A percentile compares a stretch with the other conserved stretches of the same genome.
Evolutionary conservation across 2,888 invertebrate species (phyloP).

Genomic region (Drosophila gaucha): DNA sequence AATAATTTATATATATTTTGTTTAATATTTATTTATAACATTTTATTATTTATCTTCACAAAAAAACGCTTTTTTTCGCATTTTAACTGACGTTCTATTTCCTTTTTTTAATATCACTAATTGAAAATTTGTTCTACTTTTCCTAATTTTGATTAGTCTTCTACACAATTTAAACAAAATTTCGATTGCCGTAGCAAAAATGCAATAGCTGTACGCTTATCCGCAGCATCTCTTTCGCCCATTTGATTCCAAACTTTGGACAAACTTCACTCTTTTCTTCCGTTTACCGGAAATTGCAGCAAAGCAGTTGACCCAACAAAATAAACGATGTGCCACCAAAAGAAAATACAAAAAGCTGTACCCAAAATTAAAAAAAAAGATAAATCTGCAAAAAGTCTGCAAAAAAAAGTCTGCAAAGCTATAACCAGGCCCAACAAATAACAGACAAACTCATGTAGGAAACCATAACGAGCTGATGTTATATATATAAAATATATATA

Average conservation of each 20-base stretch:
- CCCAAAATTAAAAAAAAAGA: slow-evolving; percentile 51
- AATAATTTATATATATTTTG: neutral
- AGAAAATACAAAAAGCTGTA: slow-evolving; percentile 22
- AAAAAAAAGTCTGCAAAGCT: slow-evolving; percentile 16
- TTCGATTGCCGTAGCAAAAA: slow-evolving; percentile 16
- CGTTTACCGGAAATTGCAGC: slow-evolving; percentile 48
- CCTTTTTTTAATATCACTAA: too few species aligned
- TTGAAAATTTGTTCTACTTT: too few species aligned
- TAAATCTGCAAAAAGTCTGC: slow-evolving; percentile 47
- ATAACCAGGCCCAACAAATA: slow-evolving; percentile 16
- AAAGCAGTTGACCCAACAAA: slow-evolving; percentile 31
- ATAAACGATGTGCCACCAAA: slow-evolving; percentile 24
- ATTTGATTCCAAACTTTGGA: slow-evolving; percentile 33
- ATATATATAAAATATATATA: neutral
- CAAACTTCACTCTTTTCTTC: slow-evolving; percentile 9
- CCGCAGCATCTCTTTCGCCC: neutral
- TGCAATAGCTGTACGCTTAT: slow-evolving; percentile 33
- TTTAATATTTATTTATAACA: too few species aligned
- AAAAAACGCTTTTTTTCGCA: too few species aligned
- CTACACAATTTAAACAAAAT: neutral
- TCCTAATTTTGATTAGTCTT: neutral
- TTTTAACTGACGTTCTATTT: too few species aligned
- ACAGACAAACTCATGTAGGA: slow-evolving; percentile 49
- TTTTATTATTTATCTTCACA: too few species aligned
- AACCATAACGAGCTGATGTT: slow-evolving; percentile 66